Percentiles rank a stretch among this genome's conserved stretches.
Evolutionary conservation across 2,888 invertebrate species (phyloP).

Genomic region (Trachelus tabidus): DNA sequence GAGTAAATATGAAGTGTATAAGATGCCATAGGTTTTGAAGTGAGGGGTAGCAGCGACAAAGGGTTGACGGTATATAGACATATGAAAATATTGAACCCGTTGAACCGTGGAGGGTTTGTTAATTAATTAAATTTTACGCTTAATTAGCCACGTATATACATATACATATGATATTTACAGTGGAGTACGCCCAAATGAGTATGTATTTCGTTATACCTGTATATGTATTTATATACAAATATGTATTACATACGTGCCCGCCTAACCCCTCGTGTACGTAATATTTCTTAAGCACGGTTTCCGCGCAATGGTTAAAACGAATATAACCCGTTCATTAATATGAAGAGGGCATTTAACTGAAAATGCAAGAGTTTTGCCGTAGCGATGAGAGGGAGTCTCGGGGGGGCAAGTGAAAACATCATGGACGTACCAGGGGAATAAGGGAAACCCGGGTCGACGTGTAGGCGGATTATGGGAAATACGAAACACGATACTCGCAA

Average conservation of each 20-base stretch:
- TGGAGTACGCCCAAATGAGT: background rate
- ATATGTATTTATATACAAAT: background rate
- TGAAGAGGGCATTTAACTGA: conserved; percentile 42
- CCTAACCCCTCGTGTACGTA: background rate
- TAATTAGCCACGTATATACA: background rate
- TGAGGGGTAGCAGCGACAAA: background rate
- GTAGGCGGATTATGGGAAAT: background rate
- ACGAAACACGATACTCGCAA: background rate
- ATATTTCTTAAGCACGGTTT: background rate
- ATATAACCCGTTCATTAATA: conserved; percentile 48
- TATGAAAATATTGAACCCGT: background rate
- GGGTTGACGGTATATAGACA: background rate
- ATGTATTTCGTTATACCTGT: background rate
- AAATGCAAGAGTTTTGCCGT: conserved; percentile 32
- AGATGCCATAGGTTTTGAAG: background rate
- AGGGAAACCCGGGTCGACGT: background rate
- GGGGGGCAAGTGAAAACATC: background rate
- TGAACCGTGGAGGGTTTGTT: background rate
- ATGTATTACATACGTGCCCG: background rate
- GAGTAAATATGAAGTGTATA: background rate
- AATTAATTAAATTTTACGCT: background rate
- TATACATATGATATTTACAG: background rate
- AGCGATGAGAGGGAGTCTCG: background rate
- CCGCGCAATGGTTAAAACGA: conserved; percentile 19
- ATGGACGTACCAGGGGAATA: background rate